These are phyloP conservation scores for Aldrovandia affinis DNA, from an alignment of 2,797 vertebrate species.

Conservation along the genomic window DNA sequence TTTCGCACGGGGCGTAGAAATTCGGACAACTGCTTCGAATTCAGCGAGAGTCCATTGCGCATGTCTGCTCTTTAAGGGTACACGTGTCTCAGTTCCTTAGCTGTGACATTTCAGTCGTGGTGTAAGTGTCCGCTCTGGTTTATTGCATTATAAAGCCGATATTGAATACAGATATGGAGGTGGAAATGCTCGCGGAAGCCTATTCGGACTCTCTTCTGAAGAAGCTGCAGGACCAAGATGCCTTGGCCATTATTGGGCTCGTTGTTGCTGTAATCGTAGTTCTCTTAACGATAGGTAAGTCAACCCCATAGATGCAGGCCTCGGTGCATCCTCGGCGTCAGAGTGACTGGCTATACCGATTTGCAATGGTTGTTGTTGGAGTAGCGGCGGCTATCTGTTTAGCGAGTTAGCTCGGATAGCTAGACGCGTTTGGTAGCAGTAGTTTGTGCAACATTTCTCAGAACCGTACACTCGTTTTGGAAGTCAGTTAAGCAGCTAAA, in stretches of 20 bases:
- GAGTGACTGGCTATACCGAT: not conserved
- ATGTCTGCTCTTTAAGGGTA: not conserved
- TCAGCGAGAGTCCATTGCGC: not conserved
- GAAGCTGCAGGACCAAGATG: conserved; percentile 74
- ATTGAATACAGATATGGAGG: conserved; percentile 39
- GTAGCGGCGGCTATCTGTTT: not conserved
- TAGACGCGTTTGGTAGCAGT: conserved; percentile 26
- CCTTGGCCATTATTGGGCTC: conserved; percentile 71
- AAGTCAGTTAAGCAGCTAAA: not conserved
- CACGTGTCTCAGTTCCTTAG: conserved; percentile 28
- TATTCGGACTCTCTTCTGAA: conserved; percentile 72
- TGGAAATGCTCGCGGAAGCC: conserved; percentile 63
- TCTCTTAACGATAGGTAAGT: conserved; percentile 79
- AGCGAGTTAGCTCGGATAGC: not conserved
- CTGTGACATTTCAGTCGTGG: not conserved
- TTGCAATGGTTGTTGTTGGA: not conserved
- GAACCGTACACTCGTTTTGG: conserved; percentile 11
- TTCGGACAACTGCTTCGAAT: not conserved
- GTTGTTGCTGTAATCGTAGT: conserved; percentile 76
- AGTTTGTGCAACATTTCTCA: not conserved
- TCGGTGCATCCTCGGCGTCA: not conserved
- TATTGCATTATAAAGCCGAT: not conserved
- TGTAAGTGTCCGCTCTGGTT: too few relatives aligned
- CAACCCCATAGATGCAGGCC: not conserved
- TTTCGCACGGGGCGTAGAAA: too few relatives aligned